Conservation (phyloP, 2,113 vertebrate genomes). For the Sturnira hondurensis region DNA sequence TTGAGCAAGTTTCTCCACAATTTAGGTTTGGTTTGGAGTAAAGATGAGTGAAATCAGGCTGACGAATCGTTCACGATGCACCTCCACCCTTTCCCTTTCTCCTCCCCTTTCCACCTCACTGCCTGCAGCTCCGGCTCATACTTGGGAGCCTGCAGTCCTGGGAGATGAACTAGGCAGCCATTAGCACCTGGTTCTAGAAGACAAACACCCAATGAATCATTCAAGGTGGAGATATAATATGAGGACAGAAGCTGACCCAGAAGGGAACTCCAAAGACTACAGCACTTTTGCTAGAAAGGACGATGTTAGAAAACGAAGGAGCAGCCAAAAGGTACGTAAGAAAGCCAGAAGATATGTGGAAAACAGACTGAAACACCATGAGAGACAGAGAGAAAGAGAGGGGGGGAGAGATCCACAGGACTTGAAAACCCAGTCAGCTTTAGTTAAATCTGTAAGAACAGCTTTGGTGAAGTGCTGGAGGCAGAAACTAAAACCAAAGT, state of each 20-base stretch:
- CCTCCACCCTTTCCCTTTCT: conserved; percentile 29
- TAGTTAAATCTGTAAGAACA: not conserved
- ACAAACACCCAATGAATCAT: not conserved
- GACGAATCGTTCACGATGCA: conserved; percentile 50
- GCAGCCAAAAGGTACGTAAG: not conserved
- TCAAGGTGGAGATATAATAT: not conserved
- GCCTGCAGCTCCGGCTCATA: not conserved
- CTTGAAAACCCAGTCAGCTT: not conserved
- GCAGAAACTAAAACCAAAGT: not conserved
- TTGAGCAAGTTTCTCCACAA: conserved; percentile 17
- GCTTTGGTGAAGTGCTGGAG: not conserved
- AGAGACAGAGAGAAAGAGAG: not conserved
- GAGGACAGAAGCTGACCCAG: not conserved
- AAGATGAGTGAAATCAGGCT: conserved; percentile 45
- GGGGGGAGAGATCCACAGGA: not conserved
- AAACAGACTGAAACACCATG: not conserved
- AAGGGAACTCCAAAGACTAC: not conserved
- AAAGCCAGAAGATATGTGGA: not conserved
- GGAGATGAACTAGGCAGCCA: not conserved
- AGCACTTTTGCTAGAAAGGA: not conserved
- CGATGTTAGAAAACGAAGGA: not conserved
- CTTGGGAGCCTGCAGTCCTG: not conserved
- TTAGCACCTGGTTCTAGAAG: not conserved
- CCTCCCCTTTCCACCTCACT: not conserved
- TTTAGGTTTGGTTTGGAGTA: conserved; percentile 34